Evolutionary conservation across 1,140 invertebrate genomes (phyloP), one percentile per base, ranked within the genome.

Genomic region (Lamellibrachia luymesi): DNA sequence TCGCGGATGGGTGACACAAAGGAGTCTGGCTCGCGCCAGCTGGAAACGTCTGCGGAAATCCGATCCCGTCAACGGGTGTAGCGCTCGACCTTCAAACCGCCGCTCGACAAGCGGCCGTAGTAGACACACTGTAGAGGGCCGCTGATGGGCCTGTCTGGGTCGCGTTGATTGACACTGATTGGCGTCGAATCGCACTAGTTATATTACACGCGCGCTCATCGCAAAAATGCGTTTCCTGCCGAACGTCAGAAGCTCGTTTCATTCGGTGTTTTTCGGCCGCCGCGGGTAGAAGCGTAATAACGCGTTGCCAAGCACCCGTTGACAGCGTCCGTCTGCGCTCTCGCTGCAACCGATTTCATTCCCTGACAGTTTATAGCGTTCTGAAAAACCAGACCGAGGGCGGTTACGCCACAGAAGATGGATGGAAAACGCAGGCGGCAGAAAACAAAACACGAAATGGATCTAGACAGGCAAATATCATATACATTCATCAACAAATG

Each of bases 121-220:
- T 80, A 80, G 64, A 22, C 64, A 80, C 64, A 80, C 64, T 80
- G 64, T 80, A 22, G 8, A 6, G 1, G 17, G 64, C 64, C 64
- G 64, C 25, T 80, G 64, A 22, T 22, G 6, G 64, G 64, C 0
- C 64, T 8, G 64, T 80, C 64, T 80, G 64, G 64, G 13, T 2
- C 64, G 64, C 64, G 64, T 80, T 80, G 64, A 80, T 80, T 80
- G 64, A 80, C 64, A 80, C 64, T 80, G 64, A 80, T 80, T 80
- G 64, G 64, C 64, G 64, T 10, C 64, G 64, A 80, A 17, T 80
- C 64, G 64, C 64, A 80, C 64, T 10, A 8, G 7, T 17, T 80
- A 2, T 80, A 22, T 80, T 80, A 80, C 64, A 22, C 64, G 64
- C 64, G 13, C 64, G 4, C 38, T 38, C 64, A 80, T 80, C 64